Evolutionary conservation across 1,140 invertebrate species (phyloP), one percentile per base, ranked within the genome.

Genomic region (Aphidius gifuensis): DNA sequence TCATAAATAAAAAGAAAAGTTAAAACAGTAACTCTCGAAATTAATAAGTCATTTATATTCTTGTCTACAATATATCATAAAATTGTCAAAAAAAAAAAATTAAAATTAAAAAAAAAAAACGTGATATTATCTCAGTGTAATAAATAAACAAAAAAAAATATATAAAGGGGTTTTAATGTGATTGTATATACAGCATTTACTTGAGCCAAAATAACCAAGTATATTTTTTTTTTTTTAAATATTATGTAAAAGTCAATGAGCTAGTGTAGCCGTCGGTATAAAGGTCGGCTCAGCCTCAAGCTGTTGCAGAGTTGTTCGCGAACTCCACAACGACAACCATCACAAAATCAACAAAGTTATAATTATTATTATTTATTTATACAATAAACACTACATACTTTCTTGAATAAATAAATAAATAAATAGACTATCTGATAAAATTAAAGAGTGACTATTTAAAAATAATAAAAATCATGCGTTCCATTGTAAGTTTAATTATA

Each of bases 281-380:
- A 79, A 79, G 76, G 76, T 77, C 75, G 74, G 69, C 70, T 69
- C 68, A 74, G 69, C 74, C 72, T 68, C 74, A 72, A 76, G 70
- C 72, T 67, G 67, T 67, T 72, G 62, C 73, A 77, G 76, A 79
- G 77, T 79, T 74, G 70, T 70, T 79, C 72, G 69, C 72, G 68
- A 76, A 77, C 77, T 76, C 73, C 70, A 74, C 72, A 64, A 64
- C 75, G 66, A 68, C 71, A 73, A 78, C 71, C 73, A 77, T 73
- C 74, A n/a, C 66, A 38, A 64, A 62, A 45, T 60, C 56, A 62
- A 40, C 45, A 56, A 53, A 48, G 51, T 65, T 50, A 11, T 23
- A 58, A n/a, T 64, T 46, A 49, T 58, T 50, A 38, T 62, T 55
- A 44, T 51, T 56, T 40, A 53, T 53, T 51, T 42, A 55, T 42